Base-by-base conservation (phyloP, 1,140 invertebrate genomes). In the Eupeodes corollae region DNA sequence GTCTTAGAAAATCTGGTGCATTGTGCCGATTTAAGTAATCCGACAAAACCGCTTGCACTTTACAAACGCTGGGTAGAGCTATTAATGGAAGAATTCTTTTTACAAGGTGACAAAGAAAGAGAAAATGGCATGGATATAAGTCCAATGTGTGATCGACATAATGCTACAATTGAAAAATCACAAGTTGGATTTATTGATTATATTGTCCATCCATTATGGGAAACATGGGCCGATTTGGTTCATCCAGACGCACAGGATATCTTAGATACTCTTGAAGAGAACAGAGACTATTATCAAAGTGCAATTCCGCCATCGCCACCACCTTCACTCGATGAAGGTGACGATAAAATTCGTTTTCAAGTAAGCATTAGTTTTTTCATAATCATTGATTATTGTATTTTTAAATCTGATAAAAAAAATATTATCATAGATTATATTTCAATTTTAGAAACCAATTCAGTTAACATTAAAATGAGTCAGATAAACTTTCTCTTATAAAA, bases 161-260 rank as follows among this genome's bases (percentile, higher is more conserved):
- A 88, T 58, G 85, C 94, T 8, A 97, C 92, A 8, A 88, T 98
- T 64, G 95, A 98, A 73, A 98, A 98, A 75, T 89, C 92, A 54
- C 92, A 96, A 78, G 93, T 99, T 61, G 94, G 95, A 52, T 99
- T 99, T 67, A 99, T 99, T 61, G 94, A 98, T 72, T 99, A 98
- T 69, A 99, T 99, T 61, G 93, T 98, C 5, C 95, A 98, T 74
- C 96, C 96, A 8, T 72, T 99, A 15, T 99, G 93, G 91, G 96
- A 99, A 70, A 98, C 95, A 5, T 99, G 96, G 96, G 94, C 92
- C 11, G 96, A 99, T 69, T 74, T 99, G 30, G 96, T 99, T 2
- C 91, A 98, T 73, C 96, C 96, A 1, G 94, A 98, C 67, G 95
- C 94, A 10, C 93, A 98, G 71, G 88, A 95, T 43, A 98, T 99